Evolutionary conservation across 2,888 invertebrate species (phyloP).

Genomic region (Steinernema scapterisci): DNA sequence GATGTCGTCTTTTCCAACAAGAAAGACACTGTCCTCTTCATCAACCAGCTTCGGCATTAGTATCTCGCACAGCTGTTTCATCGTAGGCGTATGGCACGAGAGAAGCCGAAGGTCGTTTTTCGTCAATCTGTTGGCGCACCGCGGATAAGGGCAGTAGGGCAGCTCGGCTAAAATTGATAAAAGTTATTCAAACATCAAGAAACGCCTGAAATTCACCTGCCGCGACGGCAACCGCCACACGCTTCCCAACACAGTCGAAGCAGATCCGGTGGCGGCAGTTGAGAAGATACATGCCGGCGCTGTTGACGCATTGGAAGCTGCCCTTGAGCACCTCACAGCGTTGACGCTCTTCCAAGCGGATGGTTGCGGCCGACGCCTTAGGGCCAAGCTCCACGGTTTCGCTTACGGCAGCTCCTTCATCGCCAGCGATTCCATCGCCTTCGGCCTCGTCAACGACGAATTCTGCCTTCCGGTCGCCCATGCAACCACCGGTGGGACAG

Average conservation of each 20-base stretch:
- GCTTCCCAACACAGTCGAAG: constrained; percentile 47
- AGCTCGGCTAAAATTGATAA: constrained; percentile 39
- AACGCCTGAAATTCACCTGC: background rate
- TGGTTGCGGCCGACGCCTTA: constrained; percentile 29
- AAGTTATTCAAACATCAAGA: background rate
- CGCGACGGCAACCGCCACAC: constrained; percentile 38
- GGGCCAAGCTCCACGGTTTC: constrained; percentile 45
- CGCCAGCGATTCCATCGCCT: constrained; percentile 34
- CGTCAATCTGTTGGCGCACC: constrained; percentile 42
- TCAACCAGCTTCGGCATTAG: constrained; percentile 24
- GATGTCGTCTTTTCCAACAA: constrained; percentile 42
- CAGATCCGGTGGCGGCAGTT: constrained; percentile 54
- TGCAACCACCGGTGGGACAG: constrained; percentile 48
- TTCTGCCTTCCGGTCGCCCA: constrained; percentile 45
- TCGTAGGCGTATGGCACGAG: constrained; percentile 10
- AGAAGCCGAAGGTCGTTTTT: constrained; percentile 39
- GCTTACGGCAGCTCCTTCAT: constrained; percentile 8
- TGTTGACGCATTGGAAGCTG: constrained; percentile 46
- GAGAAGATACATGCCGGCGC: constrained; percentile 48
- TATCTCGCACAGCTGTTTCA: background rate
- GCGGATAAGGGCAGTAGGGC: constrained; percentile 41
- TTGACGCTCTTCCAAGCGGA: constrained; percentile 39
- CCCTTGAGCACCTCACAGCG: constrained; percentile 37
- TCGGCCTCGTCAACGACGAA: constrained; percentile 51
- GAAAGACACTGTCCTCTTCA: constrained; percentile 15